Evolutionary conservation across 2,888 invertebrate species (phyloP).

Genomic region (Sarcophaga carnaria): DNA sequence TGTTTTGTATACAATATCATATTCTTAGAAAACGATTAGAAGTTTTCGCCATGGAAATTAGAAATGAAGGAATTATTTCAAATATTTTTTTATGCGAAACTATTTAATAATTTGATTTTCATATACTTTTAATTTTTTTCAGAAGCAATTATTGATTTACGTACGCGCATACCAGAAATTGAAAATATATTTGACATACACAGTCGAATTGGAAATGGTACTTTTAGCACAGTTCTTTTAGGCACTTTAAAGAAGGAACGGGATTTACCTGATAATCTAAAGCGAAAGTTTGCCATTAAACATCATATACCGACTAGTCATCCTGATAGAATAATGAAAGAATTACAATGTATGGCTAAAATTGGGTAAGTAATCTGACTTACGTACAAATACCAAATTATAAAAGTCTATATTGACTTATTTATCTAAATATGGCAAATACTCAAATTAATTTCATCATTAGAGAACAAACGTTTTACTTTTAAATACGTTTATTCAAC

Average conservation of each 20-base stretch:
- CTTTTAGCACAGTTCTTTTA: conserved; percentile 93
- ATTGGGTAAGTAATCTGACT: conserved; percentile 85
- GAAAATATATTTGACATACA: conserved; percentile 86
- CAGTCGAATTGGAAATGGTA: conserved; percentile 90
- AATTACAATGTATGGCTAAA: conserved; percentile 89
- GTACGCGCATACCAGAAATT: conserved; percentile 84
- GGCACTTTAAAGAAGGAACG: conserved; percentile 84
- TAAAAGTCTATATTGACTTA: background rate
- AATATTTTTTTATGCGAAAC: background rate
- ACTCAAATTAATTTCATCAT: conserved; percentile 1
- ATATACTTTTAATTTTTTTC: conserved; percentile 49
- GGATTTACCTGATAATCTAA: conserved; percentile 81
- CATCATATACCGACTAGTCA: conserved; percentile 94
- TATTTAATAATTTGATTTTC: background rate
- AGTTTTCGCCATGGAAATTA: no score
- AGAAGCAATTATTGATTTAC: conserved; percentile 80
- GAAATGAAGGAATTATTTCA: background rate
- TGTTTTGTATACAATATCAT: no score
- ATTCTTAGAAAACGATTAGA: no score
- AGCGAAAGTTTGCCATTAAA: conserved; percentile 90
- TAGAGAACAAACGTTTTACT: background rate
- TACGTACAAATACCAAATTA: background rate
- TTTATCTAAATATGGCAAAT: background rate
- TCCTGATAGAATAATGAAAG: conserved; percentile 90
- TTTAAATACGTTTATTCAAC: conserved; percentile 17